Evolutionary conservation across 2,113 vertebrate species (phyloP), one percentile per base, ranked within the genome.

Genomic region (Ibidorhyncha struthersii): DNA sequence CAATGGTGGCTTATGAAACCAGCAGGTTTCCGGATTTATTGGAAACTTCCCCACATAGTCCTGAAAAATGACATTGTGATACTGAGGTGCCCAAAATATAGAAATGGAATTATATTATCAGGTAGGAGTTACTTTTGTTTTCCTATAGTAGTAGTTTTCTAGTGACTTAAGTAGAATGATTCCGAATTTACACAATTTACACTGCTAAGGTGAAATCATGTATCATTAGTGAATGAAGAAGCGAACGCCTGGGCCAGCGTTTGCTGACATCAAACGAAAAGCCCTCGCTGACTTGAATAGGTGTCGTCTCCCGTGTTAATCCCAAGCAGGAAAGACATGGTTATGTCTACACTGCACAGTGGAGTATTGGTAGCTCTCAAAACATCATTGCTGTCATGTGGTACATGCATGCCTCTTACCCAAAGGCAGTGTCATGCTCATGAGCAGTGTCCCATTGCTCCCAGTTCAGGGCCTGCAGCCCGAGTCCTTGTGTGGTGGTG

Each of bases 381-480:
- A 67, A 12, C 9, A 4, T 79, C 52, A 3, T 8, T 69, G 58
- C 41, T 81, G 12, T 17, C 4, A 0, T 30, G 55, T 25, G 40
- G 70, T 66, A 12, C 10, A 0, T 15, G 26, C 0, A 0, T 58
- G 25, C 10, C 53, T 55, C n/a, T 49, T 50, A 14, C 32, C 67
- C 50, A 49, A n/a, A 34, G 32, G 50, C 52, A 59, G 17, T 8
- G 0, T 25, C 11, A 0, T 14, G 53, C 7, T 6, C 7, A 0
- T 25, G 34, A 66, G 1, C 38, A 34, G 32, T 21, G n/a, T 73
- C 53, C 32, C 36, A 9, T 13, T 63, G 84, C n/a, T 59, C 34
- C 52, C 80, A 32, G 56, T 21, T 45, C 90, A 67, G 62, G 73
- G 30, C 6, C 52, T 62, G 66, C 59, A 70, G 55, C 23, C 52